Evolutionary conservation across 2,888 invertebrate species (phyloP).

Genomic region (Nomada ferruginata): DNA sequence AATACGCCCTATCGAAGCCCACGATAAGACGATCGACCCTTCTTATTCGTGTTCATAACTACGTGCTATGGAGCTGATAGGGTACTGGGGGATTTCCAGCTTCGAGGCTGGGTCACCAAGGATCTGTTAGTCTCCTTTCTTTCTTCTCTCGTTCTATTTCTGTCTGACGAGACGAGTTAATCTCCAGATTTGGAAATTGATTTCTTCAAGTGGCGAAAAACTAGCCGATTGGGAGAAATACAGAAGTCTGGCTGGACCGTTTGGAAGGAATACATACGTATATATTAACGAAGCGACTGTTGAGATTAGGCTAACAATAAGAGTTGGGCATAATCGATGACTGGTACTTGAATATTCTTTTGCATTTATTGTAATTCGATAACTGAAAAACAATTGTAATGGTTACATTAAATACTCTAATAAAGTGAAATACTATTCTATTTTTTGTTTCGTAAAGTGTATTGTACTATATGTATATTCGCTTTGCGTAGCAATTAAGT

Average conservation of each 20-base stretch:
- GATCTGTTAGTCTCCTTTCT: slow-evolving; percentile 17
- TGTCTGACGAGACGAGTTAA: slow-evolving; percentile 57
- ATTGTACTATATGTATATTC: not conserved
- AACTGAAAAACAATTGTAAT: too few species aligned
- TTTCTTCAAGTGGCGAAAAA: slow-evolving; percentile 47
- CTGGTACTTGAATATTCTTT: not conserved
- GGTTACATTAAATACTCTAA: too few species aligned
- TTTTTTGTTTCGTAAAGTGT: not conserved
- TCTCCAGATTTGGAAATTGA: slow-evolving; percentile 68
- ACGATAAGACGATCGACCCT: slow-evolving; percentile 74
- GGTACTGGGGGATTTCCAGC: slow-evolving; percentile 48
- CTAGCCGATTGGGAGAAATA: slow-evolving; percentile 31
- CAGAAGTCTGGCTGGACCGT: not conserved
- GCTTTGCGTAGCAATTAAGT: too few species aligned
- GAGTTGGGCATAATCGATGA: not conserved
- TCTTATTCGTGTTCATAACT: slow-evolving; percentile 73
- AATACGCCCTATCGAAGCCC: slow-evolving; percentile 62
- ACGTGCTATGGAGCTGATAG: slow-evolving; percentile 65
- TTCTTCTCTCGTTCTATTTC: not conserved
- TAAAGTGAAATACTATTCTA: too few species aligned
- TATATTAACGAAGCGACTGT: slow-evolving; percentile 6
- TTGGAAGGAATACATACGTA: not conserved
- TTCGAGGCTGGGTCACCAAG: slow-evolving; percentile 37
- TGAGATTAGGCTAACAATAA: not conserved
- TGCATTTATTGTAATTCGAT: too few species aligned